Base-by-base conservation (phyloP, 2,888 invertebrate genomes). In the Plagodis dolabraria region DNA sequence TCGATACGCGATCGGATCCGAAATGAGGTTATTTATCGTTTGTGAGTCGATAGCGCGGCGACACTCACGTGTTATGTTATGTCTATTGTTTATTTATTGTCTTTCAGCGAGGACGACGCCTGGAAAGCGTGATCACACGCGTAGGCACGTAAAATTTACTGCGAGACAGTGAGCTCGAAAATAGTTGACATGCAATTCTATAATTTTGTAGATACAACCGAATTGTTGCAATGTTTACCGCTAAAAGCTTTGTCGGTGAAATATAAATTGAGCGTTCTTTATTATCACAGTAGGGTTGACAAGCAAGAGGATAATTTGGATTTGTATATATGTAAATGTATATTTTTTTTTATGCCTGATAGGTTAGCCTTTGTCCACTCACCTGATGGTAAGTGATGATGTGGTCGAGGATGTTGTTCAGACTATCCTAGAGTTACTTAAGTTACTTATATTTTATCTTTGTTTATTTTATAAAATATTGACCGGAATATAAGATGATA, bases 1-100 rank as follows among this genome's bases (percentile, higher is more conserved):
- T 46, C 66, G 67, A 70, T 70, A 68, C 65, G 61, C 72, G 73
- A 77, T 77, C 68, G 52, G 65, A 69, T 74, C 74, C 47, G 75
- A 74, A 74, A 74, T 69, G 72, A 72, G 68, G 72, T 78, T 77
- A 78, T 78, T 76, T 78, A 78, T 78, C 67, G 72, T 72, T 57
- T 62, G 69, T 66, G 70, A 72, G 47, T 71, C 70, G 67, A 67
- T 71, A 66, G 76, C 65, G 66, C 60, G 56, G 47, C 60, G 67
- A 70, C 70, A 60, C 67, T 74, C 68, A 65, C 65, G 70, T 69
- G 67, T 69, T 68, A 64, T 69, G 67, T 69, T 68, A 64, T 61
- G 70, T 71, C 72, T 76, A 71, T 69, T 74, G 75, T 76, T 60
- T 70, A 73, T 76, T 72, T 71, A 74, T 75, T 74, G 70, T 76